Conservation (phyloP, 2,797 vertebrate genomes). For the Danio aesculapii region DNA sequence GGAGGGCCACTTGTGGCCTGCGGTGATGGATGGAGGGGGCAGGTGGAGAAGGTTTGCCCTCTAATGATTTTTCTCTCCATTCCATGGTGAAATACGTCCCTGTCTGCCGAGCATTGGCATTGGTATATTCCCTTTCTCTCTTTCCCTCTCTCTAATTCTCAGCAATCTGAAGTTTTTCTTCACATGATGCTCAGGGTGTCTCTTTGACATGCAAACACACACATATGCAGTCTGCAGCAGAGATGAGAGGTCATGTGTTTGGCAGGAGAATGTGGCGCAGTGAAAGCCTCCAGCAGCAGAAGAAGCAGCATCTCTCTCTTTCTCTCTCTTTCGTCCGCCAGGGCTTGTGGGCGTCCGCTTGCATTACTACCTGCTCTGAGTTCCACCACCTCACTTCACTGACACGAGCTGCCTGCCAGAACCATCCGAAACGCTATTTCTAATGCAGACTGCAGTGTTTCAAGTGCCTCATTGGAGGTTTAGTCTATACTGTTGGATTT, state of each 20-base stretch:
- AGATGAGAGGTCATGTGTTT: constrained; percentile 45
- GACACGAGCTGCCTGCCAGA: constrained; percentile 40
- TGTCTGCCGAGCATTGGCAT: constrained; percentile 5
- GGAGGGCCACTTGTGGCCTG: constrained; percentile 37
- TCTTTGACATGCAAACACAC: constrained; percentile 37
- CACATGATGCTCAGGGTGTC: constrained; percentile 5
- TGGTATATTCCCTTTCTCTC: constrained; percentile 10
- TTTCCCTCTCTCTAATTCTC: constrained; percentile 2
- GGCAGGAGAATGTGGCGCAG: constrained; percentile 21
- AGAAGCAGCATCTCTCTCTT: constrained; percentile 19
- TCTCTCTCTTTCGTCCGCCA: constrained; percentile 17
- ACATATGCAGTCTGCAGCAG: constrained; percentile 32
- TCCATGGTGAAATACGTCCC: constrained; percentile 55
- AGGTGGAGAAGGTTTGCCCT: constrained; percentile 43
- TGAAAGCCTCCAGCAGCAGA: constrained; percentile 40
- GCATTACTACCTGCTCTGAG: constrained; percentile 43
- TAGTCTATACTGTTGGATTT: constrained; percentile 23
- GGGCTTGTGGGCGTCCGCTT: constrained; percentile 43
- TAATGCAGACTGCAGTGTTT: constrained; percentile 40
- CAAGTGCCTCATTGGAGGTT: constrained; percentile 28
- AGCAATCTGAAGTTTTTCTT: constrained; percentile 30
- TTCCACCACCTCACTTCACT: constrained; percentile 32
- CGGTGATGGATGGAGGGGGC: constrained; percentile 54
- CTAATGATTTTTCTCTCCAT: constrained; percentile 55
- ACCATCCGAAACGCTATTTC: constrained; percentile 32